Evolutionary conservation across 2,113 vertebrate genomes (phyloP), one percentile per base, ranked within the genome.

Genomic region (Halichoerus grypus): DNA sequence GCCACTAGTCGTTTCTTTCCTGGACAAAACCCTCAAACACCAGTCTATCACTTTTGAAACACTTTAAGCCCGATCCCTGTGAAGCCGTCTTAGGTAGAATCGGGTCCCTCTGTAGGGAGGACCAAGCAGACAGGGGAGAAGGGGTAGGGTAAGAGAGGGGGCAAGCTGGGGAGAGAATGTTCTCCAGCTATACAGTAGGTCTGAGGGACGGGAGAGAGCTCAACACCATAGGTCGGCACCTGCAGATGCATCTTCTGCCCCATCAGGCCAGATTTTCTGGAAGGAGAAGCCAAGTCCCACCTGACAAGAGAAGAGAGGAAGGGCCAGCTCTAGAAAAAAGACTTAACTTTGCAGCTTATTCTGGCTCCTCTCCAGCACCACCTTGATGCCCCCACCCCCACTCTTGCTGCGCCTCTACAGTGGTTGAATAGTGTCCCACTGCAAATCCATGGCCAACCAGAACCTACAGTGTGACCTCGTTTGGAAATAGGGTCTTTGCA

Each of bases 401-500:
- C 6, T 74, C 71, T 53, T 53, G 1, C 31, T 28, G 53, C 12
- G 11, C 9, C 69, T 19, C 1, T 28, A 0, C 14, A 10, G n/a
- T 63, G 46, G 26, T 22, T 36, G 55, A 95, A 80, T 16, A 28
- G 5, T 39, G 7, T 22, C 28, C 9, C 65, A 31, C 4, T 12
- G 49, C 67, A 39, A 74, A 53, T 18, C 81, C 89, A 81, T 4
- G 5, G 59, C 33, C 42, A 53, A 49, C 65, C 46, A 59, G 51
- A 46, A 39, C 12, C 31, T 87, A n/a, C 33, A 39, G 46, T 5
- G 33, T 76, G 59, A 49, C 21, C 36, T 83, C 26, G 4, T 65
- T 84, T 93, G 53, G 39, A 97, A 84, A 79, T 15, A 83, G 28
- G 12, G 6, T 80, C 80, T 93, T 95, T 67, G 36, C n/a, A 42